Percentiles rank a stretch among this genome's conserved stretches.
Evolutionary conservation across 2,888 invertebrate genomes (phyloP).

Genomic region (Helicoverpa assulta): DNA sequence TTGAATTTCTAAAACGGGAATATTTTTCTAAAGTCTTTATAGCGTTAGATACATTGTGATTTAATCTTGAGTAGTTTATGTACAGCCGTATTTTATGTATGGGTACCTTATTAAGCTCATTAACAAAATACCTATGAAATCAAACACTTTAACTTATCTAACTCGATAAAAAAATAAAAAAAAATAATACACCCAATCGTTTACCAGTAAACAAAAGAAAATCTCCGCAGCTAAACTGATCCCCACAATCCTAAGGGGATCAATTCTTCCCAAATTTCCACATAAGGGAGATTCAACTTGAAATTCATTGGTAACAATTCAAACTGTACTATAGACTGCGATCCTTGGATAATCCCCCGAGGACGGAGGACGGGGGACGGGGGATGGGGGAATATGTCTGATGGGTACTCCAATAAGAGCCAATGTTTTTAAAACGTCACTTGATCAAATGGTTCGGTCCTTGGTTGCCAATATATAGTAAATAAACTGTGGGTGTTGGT

Average conservation of each 20-base stretch:
- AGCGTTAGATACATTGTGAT: no score
- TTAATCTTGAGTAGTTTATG: no score
- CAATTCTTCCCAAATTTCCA: conserved; percentile 55
- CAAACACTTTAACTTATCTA: not conserved
- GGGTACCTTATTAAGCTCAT: not conserved
- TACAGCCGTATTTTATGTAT: no score
- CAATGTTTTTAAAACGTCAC: conserved; percentile 41
- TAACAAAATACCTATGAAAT: not conserved
- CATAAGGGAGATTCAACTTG: conserved; percentile 53
- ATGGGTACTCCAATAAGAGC: conserved; percentile 31
- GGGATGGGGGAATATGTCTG: conserved; percentile 43
- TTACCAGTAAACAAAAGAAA: conserved; percentile 48
- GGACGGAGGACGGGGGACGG: conserved; percentile 23
- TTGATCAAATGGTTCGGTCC: conserved; percentile 10
- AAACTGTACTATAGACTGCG: conserved; percentile 51
- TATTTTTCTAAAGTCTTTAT: no score
- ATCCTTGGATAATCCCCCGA: conserved; percentile 45
- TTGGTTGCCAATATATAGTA: not conserved
- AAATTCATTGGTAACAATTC: conserved; percentile 65
- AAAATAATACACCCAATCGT: conserved; percentile 25
- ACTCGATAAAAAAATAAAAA: not conserved
- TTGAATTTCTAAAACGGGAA: no score
- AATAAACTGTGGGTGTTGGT: not conserved
- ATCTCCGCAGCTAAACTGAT: conserved; percentile 35
- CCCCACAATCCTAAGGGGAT: conserved; percentile 56